These are phyloP conservation scores for Dromococcyx pavoninus DNA, from an alignment of 2,797 vertebrate species.

Conservation along the genomic window DNA sequence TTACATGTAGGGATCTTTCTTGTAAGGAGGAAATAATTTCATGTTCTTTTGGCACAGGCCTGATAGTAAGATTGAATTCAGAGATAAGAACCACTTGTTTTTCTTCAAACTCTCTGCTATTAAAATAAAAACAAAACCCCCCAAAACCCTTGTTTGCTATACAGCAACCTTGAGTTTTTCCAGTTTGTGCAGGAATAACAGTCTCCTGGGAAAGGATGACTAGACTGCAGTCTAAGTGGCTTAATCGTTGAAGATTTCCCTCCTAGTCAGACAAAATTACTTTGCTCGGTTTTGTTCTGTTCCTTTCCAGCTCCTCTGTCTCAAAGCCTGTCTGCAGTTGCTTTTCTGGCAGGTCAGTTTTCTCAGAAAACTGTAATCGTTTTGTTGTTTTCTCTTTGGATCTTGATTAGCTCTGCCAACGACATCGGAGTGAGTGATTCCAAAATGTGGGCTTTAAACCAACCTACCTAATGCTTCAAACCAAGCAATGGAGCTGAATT, in stretches of 20 bases:
- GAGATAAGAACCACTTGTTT: neutral
- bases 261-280: neutral
- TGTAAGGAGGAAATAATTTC: neutral
- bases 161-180: neutral
- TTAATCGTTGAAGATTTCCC: neutral
- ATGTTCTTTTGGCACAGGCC: neutral
- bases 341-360: neutral
- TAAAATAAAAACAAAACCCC: neutral
- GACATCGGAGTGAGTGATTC: accelerated
- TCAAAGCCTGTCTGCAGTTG: neutral
- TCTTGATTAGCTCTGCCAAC: neutral
- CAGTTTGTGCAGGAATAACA: neutral
- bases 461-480: neutral
- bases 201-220: neutral
- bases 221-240: neutral
- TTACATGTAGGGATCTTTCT: neutral
- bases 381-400: neutral
- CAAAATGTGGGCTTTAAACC: neutral
- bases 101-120: neutral
- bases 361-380: neutral
- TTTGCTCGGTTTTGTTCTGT: neutral
- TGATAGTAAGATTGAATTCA: neutral
- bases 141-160: neutral
- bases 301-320: neutral
- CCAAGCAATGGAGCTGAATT: neutral